Evolutionary conservation across 2,797 vertebrate species (phyloP), one percentile per base, ranked within the genome.

Genomic region (Tapera naevia): DNA sequence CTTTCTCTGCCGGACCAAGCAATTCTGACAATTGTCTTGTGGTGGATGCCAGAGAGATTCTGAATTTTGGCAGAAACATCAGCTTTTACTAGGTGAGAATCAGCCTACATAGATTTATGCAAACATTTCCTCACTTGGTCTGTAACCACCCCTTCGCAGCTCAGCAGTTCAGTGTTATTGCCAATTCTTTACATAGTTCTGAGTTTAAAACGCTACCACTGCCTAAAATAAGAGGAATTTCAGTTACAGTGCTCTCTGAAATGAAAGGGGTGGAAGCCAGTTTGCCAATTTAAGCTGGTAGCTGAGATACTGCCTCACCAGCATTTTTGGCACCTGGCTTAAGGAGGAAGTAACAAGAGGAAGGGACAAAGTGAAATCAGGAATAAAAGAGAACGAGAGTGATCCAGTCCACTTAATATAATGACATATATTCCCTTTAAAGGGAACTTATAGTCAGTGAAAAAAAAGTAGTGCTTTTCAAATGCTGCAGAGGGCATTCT

Each of bases 51-150:
- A 94, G 82, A 79, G 61, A 88, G 46, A 95, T 88, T 89, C 82
- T 93, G 96, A 94, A 80, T 92, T 95, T 93, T 96, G 92, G 94
- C 95, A 97, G 92, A 85, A 95, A 88, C 0, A 5, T n/a, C 2
- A 1, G 43, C 72, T 94, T 92, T 78, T 95, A 89, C 94, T 96
- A 97, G 91, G 91, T 95, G 94, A 89, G 89, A 94, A 96, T 95
- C 94, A 96, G 94, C 96, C 95, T 93, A 94, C 93, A 91, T 71
- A 87, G 53, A 94, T 94, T 95, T 94, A 94, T 95, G 93, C 94
- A 96, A 95, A 95, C 93, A 88, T 93, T 86, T 95, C 91, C 94
- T 93, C 86, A 61, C 93, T 96, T 69, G 93, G 72, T 85, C 75
- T 95, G 92, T 87, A 95, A 74, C 93, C 93, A 93, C 91, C 89